Base-by-base conservation (phyloP, 2,113 vertebrate species). In the Rhynchopsitta pachyrhyncha region DNA sequence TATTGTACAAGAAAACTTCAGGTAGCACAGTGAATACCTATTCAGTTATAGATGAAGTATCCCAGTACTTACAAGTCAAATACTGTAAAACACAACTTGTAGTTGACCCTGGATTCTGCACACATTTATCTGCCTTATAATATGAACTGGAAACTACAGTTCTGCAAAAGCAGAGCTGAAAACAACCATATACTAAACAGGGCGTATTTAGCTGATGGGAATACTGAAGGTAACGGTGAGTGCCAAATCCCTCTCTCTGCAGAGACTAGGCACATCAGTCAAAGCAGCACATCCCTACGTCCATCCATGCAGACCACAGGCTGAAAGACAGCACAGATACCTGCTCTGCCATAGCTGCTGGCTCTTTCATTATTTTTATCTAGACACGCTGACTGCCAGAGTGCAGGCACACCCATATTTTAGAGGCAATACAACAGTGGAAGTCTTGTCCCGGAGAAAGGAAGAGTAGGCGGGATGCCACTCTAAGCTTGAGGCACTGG, bases 151-250 rank as follows among this genome's bases (percentile, higher is more conserved):
- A 79, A 84, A 39, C 1, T 4, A 7, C 1, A 6, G 41, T 37
- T 24, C 31, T 49, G 22, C 9, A 86, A 82, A 86, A 77, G 7
- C 50, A 44, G 6, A 18, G 46, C 6, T 0, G 1, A 60, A 66
- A 76, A 13, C 5, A 86, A 3, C 9, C 19, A 13, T 29, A 8
- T 4, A 49, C 9, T 55, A 60, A 92, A 64, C 3, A n/a, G 28
- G 5, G 24, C 7, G 16, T 24, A 37, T 37, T 49, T 37, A 73
- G 29, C 25, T 47, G 55, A 39, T 1, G 2, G 10, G 5, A 76
- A 55, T 10, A 14, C 8, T 0, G 2, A 39, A 13, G 13, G 10
- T 59, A 53, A 47, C 1, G 9, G 11, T 4, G 22, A 78, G 9
- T 13, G 25, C 20, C 46, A 87, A 74, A 81, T 27, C 49, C 29